Conservation (phyloP, 1,140 invertebrate genomes). For the Steinernema khuongi region DNA sequence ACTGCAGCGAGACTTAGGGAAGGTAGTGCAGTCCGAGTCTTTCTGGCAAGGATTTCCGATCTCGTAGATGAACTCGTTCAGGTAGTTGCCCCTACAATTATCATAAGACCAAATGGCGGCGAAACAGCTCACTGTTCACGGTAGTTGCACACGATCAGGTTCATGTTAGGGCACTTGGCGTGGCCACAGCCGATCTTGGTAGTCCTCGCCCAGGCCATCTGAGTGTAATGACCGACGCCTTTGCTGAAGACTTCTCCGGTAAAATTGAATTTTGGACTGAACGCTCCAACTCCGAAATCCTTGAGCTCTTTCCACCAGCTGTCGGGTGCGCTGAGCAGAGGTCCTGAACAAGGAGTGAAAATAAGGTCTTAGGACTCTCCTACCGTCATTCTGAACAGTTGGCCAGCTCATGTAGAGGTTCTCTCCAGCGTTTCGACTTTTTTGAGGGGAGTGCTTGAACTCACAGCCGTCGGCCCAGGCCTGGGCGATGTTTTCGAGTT, state of each 20-base stretch:
- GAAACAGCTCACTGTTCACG: background rate
- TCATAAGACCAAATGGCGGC: background rate
- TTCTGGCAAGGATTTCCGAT: background rate
- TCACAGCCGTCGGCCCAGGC: background rate
- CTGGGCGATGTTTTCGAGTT: background rate
- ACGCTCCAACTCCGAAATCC: background rate
- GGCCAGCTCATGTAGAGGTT: constrained; percentile 6
- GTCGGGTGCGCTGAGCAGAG: background rate
- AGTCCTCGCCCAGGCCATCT: constrained; percentile 1
- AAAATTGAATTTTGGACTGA: background rate
- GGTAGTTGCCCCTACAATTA: background rate
- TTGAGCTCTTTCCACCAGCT: background rate
- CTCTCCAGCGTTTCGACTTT: background rate
- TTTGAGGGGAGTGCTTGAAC: background rate
- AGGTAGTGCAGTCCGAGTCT: background rate
- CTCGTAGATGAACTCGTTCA: constrained; percentile 2
- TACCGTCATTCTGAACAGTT: background rate
- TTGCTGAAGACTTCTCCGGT: background rate
- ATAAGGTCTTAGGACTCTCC: background rate
- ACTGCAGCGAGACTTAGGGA: background rate
- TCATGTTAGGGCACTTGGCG: background rate
- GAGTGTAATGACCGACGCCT: background rate
- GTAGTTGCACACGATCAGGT: background rate
- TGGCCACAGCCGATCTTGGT: background rate
- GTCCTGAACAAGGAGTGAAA: background rate